Evolutionary conservation across 2,888 invertebrate species (phyloP), one percentile per base, ranked within the genome.

Genomic region (Axea sp.): DNA sequence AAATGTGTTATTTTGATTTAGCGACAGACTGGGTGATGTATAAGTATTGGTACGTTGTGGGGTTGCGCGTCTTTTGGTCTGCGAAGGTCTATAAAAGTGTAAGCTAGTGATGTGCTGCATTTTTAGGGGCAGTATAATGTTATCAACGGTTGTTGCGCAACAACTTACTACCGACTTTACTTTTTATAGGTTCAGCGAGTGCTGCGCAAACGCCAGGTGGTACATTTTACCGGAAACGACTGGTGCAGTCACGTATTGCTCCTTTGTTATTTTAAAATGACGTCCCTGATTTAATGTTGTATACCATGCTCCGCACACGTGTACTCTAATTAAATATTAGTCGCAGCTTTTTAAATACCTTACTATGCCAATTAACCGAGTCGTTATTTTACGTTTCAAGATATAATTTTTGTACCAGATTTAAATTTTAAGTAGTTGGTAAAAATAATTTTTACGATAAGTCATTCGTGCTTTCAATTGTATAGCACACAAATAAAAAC

Each of bases 81-180:
- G 24, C 53, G 28, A 53, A 67, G 72, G 75, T 76, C 76, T 76
- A 77, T 81, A 81, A 80, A 82, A 51, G 65, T 59, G 71, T 76
- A 78, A 76, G 78, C 69, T 72, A 75, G 57, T 35, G 77, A 75
- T 79, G 77, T 68, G 77, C 65, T 78, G 75, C 77, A 81, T n/a
- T 81, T 81, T 82, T 82, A 81, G 78, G 74, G 74, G 78, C 74
- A 80, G 78, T 80, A 71, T 62, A 81, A 81, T 80, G 76, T 77
- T 76, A 78, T 79, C 78, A 77, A 81, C 78, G 76, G 74, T 81
- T 77, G 78, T 77, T 77, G 76, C 74, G 59, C 68, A 65, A 71
- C 67, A 67, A 80, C 81, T 81, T 80, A 78, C 64, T 67, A 68
- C 77, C 62, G 76, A 77, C 77, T 77, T 77, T 64, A 76, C 49